Base-by-base conservation (phyloP, 2,113 vertebrate genomes). In the Hepsetus odoe region DNA sequence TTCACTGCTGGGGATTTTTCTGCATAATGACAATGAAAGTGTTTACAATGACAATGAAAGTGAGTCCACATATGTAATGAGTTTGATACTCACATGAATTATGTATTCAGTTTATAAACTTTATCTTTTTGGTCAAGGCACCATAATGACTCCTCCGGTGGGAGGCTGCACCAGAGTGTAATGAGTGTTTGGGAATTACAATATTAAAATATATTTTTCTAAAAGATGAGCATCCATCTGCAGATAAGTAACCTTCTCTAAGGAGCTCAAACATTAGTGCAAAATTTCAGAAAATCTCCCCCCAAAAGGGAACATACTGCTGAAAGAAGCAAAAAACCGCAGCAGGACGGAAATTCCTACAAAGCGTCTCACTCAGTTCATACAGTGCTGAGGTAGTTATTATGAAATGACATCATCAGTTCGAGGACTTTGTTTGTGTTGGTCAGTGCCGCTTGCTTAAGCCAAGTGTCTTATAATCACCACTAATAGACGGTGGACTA, bases 361-460 rank as follows among this genome's bases (percentile, higher is more conserved):
- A 33, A 9, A 58, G 44, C 56, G 56, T 42, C 53, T 67, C 58
- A 30, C 16, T 32, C 28, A 65, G 22, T 64, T 33, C 42, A 61
- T 55, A 40, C 59, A 62, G 49, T 16, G n/a, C 55, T 30, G 55
- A 46, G 42, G 66, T 74, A 24, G n/a, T 79, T 58, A 58, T 58
- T 35, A 58, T 28, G 26, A 6, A 22, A 35, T 76, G 59, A 80
- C 67, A 72, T 80, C 76, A 80, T 66, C 26, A 2, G 58, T 77
- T 72, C 28, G n/a, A 77, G 74, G 55, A 46, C 68, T 74, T 77
- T 83, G 82, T 83, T 77, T 80, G 59, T 69, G 62, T 77, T 80
- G 69, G 65, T 66, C 65, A 44, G 28, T 33, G 76, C 14, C 20
- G 65, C 61, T 40, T 80, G 62, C 53, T 79, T 81, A 26, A 55